Evolutionary conservation across 2,113 vertebrate genomes (phyloP), one percentile per base, ranked within the genome.

Genomic region (Cardinalis cardinalis): DNA sequence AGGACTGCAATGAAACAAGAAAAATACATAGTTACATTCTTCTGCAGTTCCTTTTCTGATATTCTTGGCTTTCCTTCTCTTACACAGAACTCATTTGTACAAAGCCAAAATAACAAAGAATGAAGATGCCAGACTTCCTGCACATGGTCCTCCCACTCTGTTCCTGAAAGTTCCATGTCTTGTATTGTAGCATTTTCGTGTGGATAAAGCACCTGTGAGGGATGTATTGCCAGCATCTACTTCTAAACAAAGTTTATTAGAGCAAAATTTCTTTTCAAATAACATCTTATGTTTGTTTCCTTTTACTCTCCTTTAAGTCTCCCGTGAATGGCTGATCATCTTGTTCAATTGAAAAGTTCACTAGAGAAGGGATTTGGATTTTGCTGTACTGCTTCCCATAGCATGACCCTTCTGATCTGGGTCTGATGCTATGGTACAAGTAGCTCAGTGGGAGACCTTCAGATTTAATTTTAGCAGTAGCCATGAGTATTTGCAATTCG

Each of bases 21-120:
- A 92, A 95, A 96, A 94, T 72, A 94, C 43, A 90, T 61, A 40
- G 76, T 80, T 87, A 84, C 75, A 87, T 94, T 89, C 64, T 84
- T 86, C 56, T 64, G 58, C 51, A 76, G 55, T 18, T 91, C 82
- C 23, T 76, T 95, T 92, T 88, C 86, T 63, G 38, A 83, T 92
- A 80, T 77, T 91, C 76, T 89, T 93, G 90, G 86, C 76, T 92
- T 72, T 83, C 61, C 58, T 84, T 92, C 63, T 58, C 48, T 80
- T 81, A 68, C 1, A 11, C 58, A 73, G 59, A 31, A 60, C n/a
- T 89, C 76, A 91, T 94, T 87, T 78, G 74, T 80, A 69, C 24
- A 43, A 65, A 59, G 66, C 77, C 86, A 89, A 92, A 87, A 81
- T 60, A 56, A 3, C 1, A 68, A 91, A 49, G 31, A 61, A 88